Percentiles rank a stretch among this genome's conserved stretches.
These are phyloP conservation scores for Drosophila hydei DNA, from an alignment of 1,140 invertebrate genomes.

Conservation along the genomic window DNA sequence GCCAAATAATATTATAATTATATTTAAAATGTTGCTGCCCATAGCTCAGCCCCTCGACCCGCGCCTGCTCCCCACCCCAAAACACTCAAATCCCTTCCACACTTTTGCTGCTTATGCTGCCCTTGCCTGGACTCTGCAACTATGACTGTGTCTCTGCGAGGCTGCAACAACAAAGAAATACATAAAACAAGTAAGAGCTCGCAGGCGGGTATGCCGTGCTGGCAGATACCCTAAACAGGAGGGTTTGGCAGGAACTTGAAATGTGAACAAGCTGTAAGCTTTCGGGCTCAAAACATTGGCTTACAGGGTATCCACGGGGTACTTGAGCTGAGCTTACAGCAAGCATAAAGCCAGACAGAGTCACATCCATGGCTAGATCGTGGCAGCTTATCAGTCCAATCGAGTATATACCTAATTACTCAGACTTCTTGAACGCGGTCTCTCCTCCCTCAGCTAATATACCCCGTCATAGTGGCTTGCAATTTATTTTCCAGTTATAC, in stretches of 20 bases:
- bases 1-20: conserved; percentile 82
- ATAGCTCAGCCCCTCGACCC: neutral
- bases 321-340: too few relatives aligned
- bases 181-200: neutral
- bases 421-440: too few relatives aligned
- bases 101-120: neutral
- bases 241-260: too few relatives aligned
- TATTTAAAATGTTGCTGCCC: conserved; percentile 72
- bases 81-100: neutral
- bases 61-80: neutral
- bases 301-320: neutral
- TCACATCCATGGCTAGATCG: too few relatives aligned
- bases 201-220: neutral
- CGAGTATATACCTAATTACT: too few relatives aligned
- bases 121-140: conserved; percentile 2
- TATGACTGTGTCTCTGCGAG: conserved; percentile 37
- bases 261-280: too few relatives aligned
- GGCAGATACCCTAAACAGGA: neutral
- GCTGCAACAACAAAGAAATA: conserved; percentile 5
- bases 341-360: too few relatives aligned
- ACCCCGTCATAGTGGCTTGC: too few relatives aligned
- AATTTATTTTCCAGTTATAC: neutral
- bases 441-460: too few relatives aligned
- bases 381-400: too few relatives aligned
- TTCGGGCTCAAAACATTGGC: too few relatives aligned